These are phyloP conservation scores for Trissolcus brochymenae DNA, from an alignment of 2,888 invertebrate genomes.

Conservation along the genomic window DNA sequence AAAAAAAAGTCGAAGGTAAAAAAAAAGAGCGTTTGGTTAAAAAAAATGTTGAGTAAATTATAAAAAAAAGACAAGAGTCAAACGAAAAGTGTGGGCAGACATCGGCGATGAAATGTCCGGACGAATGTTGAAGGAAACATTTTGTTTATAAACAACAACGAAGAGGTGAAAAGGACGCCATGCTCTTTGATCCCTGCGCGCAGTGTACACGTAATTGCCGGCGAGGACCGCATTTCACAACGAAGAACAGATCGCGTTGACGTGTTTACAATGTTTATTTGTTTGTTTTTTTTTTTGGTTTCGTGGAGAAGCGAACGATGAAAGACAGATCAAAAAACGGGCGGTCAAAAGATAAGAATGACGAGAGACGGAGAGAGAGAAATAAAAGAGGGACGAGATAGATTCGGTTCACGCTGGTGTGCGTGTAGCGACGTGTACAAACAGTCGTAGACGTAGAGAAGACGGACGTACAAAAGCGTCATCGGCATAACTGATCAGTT, in stretches of 20 bases:
- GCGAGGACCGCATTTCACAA: slow-evolving; percentile 41
- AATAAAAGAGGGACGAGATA: neutral
- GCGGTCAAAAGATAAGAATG: slow-evolving; percentile 8
- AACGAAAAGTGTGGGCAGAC: slow-evolving; percentile 12
- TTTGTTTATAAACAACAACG: slow-evolving; percentile 44
- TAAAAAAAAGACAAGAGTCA: slow-evolving; percentile 3
- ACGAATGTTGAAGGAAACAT: slow-evolving; percentile 23
- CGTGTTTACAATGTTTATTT: slow-evolving; percentile 18
- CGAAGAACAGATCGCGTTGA: slow-evolving; percentile 47
- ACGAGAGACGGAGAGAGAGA: neutral
- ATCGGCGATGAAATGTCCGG: slow-evolving; percentile 35
- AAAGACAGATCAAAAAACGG: slow-evolving; percentile 10
- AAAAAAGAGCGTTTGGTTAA: slow-evolving; percentile 2
- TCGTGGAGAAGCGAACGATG: neutral
- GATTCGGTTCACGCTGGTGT: slow-evolving; percentile 7
- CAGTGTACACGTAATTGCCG: slow-evolving; percentile 18
- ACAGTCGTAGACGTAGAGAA: slow-evolving; percentile 14
- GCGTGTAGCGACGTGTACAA: slow-evolving; percentile 16
- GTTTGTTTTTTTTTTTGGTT: slow-evolving; percentile 15
- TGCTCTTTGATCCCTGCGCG: slow-evolving; percentile 38
- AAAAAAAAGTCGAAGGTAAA: slow-evolving; percentile 5
- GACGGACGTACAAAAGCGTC: slow-evolving; percentile 28
- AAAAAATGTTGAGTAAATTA: neutral
- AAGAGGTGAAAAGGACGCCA: slow-evolving; percentile 46
- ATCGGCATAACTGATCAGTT: neutral